These are phyloP conservation scores for Lepus townsendii DNA, from an alignment of 2,797 vertebrate species.

Conservation along the genomic window DNA sequence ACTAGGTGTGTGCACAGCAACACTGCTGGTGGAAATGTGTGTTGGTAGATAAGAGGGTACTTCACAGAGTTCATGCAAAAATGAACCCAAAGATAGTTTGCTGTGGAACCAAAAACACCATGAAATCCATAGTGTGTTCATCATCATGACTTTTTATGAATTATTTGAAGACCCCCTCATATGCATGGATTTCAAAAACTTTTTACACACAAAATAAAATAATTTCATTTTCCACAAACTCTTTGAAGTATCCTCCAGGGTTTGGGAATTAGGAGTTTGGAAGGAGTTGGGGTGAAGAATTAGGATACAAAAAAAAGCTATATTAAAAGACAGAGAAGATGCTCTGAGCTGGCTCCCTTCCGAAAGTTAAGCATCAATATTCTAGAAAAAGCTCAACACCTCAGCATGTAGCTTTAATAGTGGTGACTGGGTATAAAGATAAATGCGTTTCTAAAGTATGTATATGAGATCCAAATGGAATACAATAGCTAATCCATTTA, in stretches of 20 bases:
- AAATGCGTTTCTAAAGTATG: constrained; percentile 61
- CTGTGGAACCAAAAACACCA: too few relatives aligned
- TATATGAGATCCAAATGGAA: constrained; percentile 48
- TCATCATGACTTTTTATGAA: too few relatives aligned
- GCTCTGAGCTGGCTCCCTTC: neutral
- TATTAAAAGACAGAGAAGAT: constrained; percentile 9
- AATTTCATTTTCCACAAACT: too few relatives aligned
- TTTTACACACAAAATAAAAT: too few relatives aligned
- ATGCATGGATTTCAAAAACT: too few relatives aligned
- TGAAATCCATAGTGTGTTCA: too few relatives aligned
- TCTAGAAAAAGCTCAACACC: constrained; percentile 47
- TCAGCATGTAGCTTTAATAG: constrained; percentile 26
- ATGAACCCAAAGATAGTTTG: too few relatives aligned
- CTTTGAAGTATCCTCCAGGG: too few relatives aligned
- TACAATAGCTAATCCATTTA: constrained; percentile 56
- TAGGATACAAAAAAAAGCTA: neutral
- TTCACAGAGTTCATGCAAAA: too few relatives aligned
- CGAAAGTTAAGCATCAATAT: neutral
- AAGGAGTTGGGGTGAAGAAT: neutral
- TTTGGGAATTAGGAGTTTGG: neutral
- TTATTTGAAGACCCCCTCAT: too few relatives aligned
- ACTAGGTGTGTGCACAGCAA: fast-evolving
- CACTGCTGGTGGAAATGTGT: neutral
- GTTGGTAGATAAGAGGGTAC: neutral
- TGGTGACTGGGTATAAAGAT: constrained; percentile 17